Evolutionary conservation across 2,113 vertebrate genomes (phyloP).

Genomic region (Narcine bancroftii): DNA sequence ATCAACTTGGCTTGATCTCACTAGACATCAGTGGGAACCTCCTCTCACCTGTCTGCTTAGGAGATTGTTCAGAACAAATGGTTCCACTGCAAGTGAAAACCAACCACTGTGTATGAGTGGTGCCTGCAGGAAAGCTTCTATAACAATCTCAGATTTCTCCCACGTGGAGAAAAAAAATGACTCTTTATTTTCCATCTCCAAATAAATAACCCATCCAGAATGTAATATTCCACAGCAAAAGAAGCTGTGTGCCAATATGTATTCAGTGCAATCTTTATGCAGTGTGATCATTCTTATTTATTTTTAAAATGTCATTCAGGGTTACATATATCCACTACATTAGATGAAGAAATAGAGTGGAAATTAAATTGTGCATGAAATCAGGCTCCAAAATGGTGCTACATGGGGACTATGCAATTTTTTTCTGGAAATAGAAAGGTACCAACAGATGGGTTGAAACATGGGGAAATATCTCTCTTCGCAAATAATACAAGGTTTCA

Average conservation of each 20-base stretch:
- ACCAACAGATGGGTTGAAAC: no score
- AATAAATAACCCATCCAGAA: background rate
- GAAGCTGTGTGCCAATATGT: background rate
- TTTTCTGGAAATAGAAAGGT: no score
- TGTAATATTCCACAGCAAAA: background rate
- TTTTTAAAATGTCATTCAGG: background rate
- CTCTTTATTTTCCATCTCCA: background rate
- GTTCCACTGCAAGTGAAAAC: slow-evolving; percentile 32
- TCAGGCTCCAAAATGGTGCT: no score
- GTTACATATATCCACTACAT: background rate
- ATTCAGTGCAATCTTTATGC: background rate
- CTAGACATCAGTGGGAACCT: slow-evolving; percentile 41
- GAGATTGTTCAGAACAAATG: slow-evolving; percentile 39
- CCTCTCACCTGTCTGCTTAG: slow-evolving; percentile 46
- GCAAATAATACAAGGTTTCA: no score
- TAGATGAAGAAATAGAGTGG: no score
- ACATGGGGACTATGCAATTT: no score
- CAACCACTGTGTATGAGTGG: slow-evolving; percentile 35
- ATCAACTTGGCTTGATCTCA: slow-evolving; percentile 40
- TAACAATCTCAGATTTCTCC: slow-evolving; percentile 38
- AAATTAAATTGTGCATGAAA: no score
- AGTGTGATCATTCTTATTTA: background rate
- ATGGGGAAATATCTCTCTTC: no score
- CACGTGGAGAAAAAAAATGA: background rate
- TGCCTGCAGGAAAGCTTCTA: slow-evolving; percentile 30